Base-by-base conservation (phyloP, 2,113 vertebrate genomes). In the Odobenus rosmarus region DNA sequence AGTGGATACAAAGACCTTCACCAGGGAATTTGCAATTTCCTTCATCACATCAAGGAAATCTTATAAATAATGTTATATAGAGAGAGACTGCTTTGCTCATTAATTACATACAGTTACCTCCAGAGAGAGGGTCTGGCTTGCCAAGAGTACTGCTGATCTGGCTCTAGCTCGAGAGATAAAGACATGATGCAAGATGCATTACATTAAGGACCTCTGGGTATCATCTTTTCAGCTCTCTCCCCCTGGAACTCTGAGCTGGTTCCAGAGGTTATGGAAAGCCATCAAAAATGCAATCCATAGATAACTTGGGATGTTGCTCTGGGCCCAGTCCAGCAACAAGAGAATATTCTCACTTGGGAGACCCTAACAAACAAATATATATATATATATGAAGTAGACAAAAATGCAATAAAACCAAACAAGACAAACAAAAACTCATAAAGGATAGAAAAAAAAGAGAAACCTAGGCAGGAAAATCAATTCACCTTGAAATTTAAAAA, bases 91-190 rank as follows among this genome's bases (percentile, higher is more conserved):
- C 81, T 95, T 85, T 96, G 84, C 51, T 94, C 64, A 61, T 85
- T 80, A 94, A 93, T 90, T 88, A 51, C 51, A 84, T 53, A n/a
- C 5, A 49, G 49, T 94, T 86, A 84, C 71, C 86, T 81, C 88
- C 71, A 85, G 96, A 88, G 69, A 90, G 33, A 93, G 19, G 39
- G 36, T 46, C 81, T 93, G 51, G 28, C 64, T 94, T 97, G 96
- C 62, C 94, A 88, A 94, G 16, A 69, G 33, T 28, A 74, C 57
- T 81, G 88, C 31, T 83, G 51, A 59, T 93, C 81, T 88, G 93
- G 33, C 24, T 84, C 16, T 18, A 67, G 31, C 16, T 15, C 39
- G 93, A n/a, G 21, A 87, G 93, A 62, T 62, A 36, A 80, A 72
- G 36, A 59, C 1, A 16, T 77, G 86, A 72, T 15, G 51, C 23